These are phyloP conservation scores for Etheostoma perlongum DNA, from an alignment of 2,797 vertebrate species.

Conservation along the genomic window DNA sequence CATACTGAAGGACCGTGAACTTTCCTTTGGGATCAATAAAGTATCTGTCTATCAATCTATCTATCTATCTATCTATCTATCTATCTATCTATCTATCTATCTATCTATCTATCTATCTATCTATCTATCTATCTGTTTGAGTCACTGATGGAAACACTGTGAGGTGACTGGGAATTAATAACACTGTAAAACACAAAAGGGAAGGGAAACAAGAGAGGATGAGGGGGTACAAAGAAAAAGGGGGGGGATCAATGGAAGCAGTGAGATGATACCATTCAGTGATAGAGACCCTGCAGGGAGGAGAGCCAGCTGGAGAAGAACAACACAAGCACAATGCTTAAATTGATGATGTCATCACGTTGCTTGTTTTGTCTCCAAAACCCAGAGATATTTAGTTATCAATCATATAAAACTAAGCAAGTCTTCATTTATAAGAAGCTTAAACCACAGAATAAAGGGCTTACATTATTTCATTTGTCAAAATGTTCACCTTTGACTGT, in stretches of 20 bases:
- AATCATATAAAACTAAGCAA: neutral
- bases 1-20: slow-evolving; percentile 34
- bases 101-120: too few species aligned
- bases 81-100: too few species aligned
- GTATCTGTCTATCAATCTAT: too few species aligned
- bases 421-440: neutral
- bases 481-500: slow-evolving; percentile 34
- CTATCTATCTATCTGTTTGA: neutral
- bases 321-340: slow-evolving; percentile 5
- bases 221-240: neutral
- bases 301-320: slow-evolving; percentile 18
- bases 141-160: slow-evolving; percentile 42
- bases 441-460: neutral
- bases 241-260: neutral
- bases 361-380: neutral
- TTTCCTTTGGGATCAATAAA: too few species aligned
- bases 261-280: slow-evolving; percentile 7
- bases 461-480: neutral
- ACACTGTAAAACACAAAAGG: slow-evolving; percentile 32
- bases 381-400: neutral
- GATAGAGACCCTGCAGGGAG: slow-evolving; percentile 16
- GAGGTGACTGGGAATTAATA: slow-evolving; percentile 41
- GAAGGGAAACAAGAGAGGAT: slow-evolving; percentile 1
- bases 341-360: neutral
- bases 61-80: too few species aligned